phyloP scores from a whole-genome alignment of 2,113 vertebrate genomes.

The Ptychochromis oligacanthus region DNA sequence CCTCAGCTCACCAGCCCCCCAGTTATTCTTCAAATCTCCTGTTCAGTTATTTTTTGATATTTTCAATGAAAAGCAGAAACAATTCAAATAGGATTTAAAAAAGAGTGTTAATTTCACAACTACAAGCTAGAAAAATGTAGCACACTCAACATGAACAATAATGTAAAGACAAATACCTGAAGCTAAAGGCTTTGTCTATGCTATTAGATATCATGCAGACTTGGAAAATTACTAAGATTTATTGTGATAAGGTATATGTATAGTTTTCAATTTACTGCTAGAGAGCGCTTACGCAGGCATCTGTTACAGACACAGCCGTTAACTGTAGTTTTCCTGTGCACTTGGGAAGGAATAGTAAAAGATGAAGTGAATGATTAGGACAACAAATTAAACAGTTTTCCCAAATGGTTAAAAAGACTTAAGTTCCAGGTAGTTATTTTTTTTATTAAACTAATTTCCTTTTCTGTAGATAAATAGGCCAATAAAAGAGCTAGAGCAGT shows the following conservation, averaged over 20 bases:
- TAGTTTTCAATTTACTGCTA: conserved; percentile 84
- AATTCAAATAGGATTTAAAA: conserved; percentile 71
- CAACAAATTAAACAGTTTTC: conserved; percentile 68
- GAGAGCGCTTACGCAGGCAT: conserved; percentile 78
- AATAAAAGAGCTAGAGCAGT: conserved; percentile 32
- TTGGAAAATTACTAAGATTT: conserved; percentile 85
- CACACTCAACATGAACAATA: conserved; percentile 61
- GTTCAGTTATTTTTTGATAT: conserved; percentile 38
- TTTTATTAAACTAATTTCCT: conserved; percentile 9
- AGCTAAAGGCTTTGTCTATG: conserved; percentile 73
- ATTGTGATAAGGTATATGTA: conserved; percentile 81
- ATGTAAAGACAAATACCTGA: conserved; percentile 64
- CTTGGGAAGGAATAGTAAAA: conserved; percentile 70
- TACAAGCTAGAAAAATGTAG: conserved; percentile 69
- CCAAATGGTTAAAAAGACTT: conserved; percentile 59
- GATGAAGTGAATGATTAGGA: conserved; percentile 74
- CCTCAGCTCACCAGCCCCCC: conserved; percentile 78
- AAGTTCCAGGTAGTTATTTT: background rate
- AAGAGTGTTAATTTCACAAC: conserved; percentile 57
- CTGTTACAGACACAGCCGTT: conserved; percentile 77
- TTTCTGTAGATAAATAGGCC: conserved; percentile 6
- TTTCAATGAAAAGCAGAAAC: conserved; percentile 73
- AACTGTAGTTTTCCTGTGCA: conserved; percentile 75
- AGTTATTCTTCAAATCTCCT: conserved; percentile 61
- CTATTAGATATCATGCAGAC: conserved; percentile 76